These are phyloP conservation scores for Luperina nickerlii DNA, from an alignment of 2,888 invertebrate genomes.

Conservation along the genomic window DNA sequence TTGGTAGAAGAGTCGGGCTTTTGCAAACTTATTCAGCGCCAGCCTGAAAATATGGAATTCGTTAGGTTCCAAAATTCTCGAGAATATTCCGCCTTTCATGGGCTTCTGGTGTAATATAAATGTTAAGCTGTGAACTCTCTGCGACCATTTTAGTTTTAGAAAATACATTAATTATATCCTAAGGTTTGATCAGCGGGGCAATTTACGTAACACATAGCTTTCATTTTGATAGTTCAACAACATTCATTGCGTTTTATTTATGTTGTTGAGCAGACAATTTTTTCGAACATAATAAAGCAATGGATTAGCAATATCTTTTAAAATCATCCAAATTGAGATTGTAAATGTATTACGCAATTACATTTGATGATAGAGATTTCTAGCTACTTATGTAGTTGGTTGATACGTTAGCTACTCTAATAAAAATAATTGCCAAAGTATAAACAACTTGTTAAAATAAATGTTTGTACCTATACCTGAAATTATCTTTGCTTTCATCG, in stretches of 20 bases:
- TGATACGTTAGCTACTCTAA: neutral
- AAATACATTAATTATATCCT: neutral
- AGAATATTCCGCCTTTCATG: conserved; percentile 37
- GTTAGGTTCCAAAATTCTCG: conserved; percentile 42
- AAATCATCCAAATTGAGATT: no score
- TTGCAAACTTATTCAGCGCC: conserved; percentile 50
- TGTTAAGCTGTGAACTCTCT: conserved; percentile 26
- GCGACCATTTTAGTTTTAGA: neutral
- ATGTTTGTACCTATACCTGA: neutral
- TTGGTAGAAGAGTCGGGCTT: conserved; percentile 25
- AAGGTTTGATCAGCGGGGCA: neutral
- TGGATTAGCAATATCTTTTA: no score
- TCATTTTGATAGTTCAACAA: neutral
- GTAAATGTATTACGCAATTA: neutral
- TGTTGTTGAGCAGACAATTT: no score
- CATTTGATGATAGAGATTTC: neutral
- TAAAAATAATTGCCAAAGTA: neutral
- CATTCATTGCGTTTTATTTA: neutral
- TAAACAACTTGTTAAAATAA: neutral
- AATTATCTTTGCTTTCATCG: conserved; percentile 17
- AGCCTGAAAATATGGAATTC: conserved; percentile 53
- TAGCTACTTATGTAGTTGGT: neutral
- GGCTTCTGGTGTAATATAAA: conserved; percentile 35
- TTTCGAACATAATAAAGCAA: no score
- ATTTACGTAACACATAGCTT: neutral